These are phyloP conservation scores for Halesus radiatus DNA, from an alignment of 1,140 invertebrate species.

Conservation along the genomic window DNA sequence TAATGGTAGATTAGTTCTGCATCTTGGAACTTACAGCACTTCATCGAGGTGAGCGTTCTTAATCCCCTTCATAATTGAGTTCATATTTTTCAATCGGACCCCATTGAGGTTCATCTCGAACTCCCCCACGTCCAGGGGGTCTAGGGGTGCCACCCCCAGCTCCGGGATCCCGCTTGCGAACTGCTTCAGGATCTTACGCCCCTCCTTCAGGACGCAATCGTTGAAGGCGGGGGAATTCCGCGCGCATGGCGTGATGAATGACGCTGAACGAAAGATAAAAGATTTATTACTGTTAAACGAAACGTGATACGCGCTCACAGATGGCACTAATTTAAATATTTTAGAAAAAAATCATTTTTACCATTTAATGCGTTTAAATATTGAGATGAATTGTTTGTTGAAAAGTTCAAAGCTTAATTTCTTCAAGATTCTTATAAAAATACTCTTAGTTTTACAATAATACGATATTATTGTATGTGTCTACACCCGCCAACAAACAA, in stretches of 20 bases:
- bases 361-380: too few relatives aligned
- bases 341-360: too few relatives aligned
- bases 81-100: background rate
- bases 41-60: conserved; percentile 4
- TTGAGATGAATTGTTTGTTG: too few relatives aligned
- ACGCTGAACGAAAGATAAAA: conserved; percentile 57
- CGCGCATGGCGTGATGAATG: conserved; percentile 62
- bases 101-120: conserved; percentile 23
- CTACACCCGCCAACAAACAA: too few relatives aligned
- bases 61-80: conserved; percentile 18
- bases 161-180: conserved; percentile 69
- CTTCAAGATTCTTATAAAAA: too few relatives aligned
- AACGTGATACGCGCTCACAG: too few relatives aligned
- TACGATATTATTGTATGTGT: too few relatives aligned
- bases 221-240: conserved; percentile 61
- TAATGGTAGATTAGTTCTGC: too few relatives aligned
- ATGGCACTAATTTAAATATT: too few relatives aligned
- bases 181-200: conserved; percentile 65
- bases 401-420: too few relatives aligned
- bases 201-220: conserved; percentile 62
- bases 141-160: conserved; percentile 70
- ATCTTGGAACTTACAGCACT: conserved; percentile 30
- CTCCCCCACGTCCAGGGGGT: conserved; percentile 68
- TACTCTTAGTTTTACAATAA: too few relatives aligned
- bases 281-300: too few relatives aligned